These are phyloP conservation scores for Atractosteus spatula DNA, from an alignment of 2,113 vertebrate species.

Conservation along the genomic window DNA sequence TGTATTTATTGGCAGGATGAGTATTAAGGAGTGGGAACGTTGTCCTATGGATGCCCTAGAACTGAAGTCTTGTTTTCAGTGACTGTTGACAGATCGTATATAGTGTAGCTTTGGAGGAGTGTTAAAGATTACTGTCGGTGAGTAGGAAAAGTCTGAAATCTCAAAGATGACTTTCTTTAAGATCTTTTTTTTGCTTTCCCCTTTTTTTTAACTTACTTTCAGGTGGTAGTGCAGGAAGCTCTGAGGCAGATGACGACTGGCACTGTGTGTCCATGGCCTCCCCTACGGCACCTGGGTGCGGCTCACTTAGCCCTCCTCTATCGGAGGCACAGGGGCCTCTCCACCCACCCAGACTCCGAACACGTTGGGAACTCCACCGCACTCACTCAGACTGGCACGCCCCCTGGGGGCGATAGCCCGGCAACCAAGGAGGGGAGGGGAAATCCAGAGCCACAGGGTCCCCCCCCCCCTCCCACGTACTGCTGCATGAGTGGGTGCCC, in stretches of 20 bases:
- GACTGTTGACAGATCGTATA: too few relatives aligned
- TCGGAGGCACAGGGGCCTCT: background rate
- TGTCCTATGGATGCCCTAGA: too few relatives aligned
- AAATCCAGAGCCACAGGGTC: background rate
- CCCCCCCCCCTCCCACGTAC: constrained; percentile 64
- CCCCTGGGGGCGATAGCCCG: fast-evolving
- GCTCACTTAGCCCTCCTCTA: constrained; percentile 3
- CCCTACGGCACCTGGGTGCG: background rate
- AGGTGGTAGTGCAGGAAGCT: background rate
- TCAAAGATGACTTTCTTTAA: too few relatives aligned
- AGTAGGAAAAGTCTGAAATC: too few relatives aligned
- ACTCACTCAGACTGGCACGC: fast-evolving
- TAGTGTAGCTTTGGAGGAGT: too few relatives aligned
- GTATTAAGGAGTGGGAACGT: too few relatives aligned
- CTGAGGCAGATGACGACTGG: background rate
- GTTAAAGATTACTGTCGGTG: too few relatives aligned
- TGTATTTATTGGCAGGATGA: too few relatives aligned
- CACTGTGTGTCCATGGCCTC: background rate
- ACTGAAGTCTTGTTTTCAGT: too few relatives aligned
- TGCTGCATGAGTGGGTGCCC: constrained; percentile 94
- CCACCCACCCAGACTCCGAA: background rate
- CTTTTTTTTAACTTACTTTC: too few relatives aligned
- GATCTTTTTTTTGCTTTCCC: too few relatives aligned
- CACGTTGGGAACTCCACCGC: background rate
- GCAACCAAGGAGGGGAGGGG: fast-evolving